Evolutionary conservation across 2,113 vertebrate species (phyloP), one percentile per base, ranked within the genome.

Genomic region (Stictonetta naevosa): DNA sequence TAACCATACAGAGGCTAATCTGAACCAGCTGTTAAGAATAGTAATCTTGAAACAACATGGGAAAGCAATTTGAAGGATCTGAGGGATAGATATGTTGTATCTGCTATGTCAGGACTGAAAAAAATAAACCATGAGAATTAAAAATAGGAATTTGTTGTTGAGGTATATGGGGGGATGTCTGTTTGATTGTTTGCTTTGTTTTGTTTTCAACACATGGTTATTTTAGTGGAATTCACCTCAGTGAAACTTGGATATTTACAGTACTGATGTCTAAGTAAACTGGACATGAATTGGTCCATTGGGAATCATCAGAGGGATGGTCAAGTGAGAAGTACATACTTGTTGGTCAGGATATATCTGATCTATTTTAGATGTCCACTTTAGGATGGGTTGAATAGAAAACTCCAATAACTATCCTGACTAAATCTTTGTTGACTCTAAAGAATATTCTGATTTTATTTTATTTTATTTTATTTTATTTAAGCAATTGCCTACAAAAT

Each of bases 71-170:
- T 44, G 18, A 81, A 23, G 17, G 34, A 44, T 62, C 20, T 20
- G 58, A 46, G 28, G 78, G 50, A 26, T 2, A 26, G 16, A 19
- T 18, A 48, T 29, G 62, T 74, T 38, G 2, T 29, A 14, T 15
- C 36, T 86, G 6, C 14, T 68, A 29, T 0, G 3, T 25, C 11
- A 38, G 36, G 36, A 31, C 12, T 74, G 64, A 59, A 90, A 90
- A 4, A 48, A 48, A 21, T 48, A 48, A 48, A 48, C 46, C 0
- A 4, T 3, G 10, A 66, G 11, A 81, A 84, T 3, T 63, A 3
- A 88, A 93, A 85, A 48, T 0, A 69, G 1, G 6, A 4, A 29
- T 67, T 55, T 93, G 33, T 48, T 42, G 31, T 29, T 0, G 0
- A 58, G 20, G 40, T 63, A 59, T 2, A 6, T 34, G 3, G 50